phyloP scores from a whole-genome alignment of 2,888 invertebrate species.

The Psococerastis gibbosa region DNA sequence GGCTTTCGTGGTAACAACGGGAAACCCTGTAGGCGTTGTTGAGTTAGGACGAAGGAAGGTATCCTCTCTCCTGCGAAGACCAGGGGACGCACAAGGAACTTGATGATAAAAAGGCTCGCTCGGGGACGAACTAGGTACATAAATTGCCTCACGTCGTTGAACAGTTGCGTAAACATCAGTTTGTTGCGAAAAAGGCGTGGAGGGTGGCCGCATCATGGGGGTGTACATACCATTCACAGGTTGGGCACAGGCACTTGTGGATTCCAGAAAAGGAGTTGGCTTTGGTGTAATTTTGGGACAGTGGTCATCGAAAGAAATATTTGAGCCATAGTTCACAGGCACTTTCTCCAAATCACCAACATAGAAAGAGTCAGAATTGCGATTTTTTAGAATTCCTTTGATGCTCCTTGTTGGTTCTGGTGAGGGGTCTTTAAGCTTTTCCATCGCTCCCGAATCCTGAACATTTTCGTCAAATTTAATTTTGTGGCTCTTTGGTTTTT shows the following conservation, averaged over 20 bases:
- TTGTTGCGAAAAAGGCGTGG: not conserved
- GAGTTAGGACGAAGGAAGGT: not conserved
- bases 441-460: not conserved
- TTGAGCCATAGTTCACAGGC: slow-evolving; percentile 2
- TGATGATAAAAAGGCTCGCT: not conserved
- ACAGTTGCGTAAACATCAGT: not conserved
- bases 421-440: not conserved
- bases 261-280: too few relatives aligned
- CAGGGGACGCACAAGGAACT: not conserved
- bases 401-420: not conserved
- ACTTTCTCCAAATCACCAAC: not conserved
- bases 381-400: slow-evolving; percentile 4
- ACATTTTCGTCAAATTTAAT: slow-evolving; percentile 1
- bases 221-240: not conserved
- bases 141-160: not conserved
- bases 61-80: not conserved
- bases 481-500: slow-evolving; percentile 7
- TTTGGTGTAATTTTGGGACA: not conserved
- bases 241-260: not conserved
- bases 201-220: not conserved
- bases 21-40: not conserved
- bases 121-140: not conserved
- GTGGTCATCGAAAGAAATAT: not conserved
- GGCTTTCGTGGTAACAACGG: slow-evolving; percentile 1
- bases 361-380: not conserved